Evolutionary conservation across 2,113 vertebrate species (phyloP).

Genomic region (Motacilla alba): DNA sequence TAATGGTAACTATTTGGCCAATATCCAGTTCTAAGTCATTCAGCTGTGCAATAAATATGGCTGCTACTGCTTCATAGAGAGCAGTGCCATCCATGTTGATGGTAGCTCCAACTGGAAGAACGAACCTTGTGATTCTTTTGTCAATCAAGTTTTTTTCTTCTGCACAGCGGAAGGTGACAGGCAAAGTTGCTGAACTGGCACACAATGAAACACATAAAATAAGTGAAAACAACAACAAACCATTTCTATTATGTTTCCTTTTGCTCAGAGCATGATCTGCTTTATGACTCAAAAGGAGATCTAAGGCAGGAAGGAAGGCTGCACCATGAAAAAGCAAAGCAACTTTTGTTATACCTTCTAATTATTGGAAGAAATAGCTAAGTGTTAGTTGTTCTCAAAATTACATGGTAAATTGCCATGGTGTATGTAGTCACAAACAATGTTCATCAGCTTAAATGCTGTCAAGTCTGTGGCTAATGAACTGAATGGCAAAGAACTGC

Average conservation of each 20-base stretch:
- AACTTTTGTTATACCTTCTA: background rate
- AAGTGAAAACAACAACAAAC: background rate
- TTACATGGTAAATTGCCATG: background rate
- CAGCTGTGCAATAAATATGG: conserved; percentile 94
- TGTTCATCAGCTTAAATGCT: background rate
- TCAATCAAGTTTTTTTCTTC: conserved; percentile 93
- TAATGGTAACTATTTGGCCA: conserved; percentile 93
- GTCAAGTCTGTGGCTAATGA: background rate
- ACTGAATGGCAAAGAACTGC: background rate
- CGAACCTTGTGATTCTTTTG: conserved; percentile 95
- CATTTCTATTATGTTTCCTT: background rate
- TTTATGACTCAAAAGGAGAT: background rate
- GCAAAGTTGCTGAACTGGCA: conserved; percentile 91
- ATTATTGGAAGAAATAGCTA: background rate
- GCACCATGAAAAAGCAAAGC: background rate
- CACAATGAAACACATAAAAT: conserved; percentile 1
- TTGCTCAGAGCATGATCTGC: background rate
- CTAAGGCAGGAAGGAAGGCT: background rate
- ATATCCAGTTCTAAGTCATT: conserved; percentile 85
- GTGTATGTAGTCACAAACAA: background rate
- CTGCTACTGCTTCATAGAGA: conserved; percentile 95
- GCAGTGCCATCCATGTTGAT: conserved; percentile 99
- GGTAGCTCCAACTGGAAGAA: conserved; percentile 94
- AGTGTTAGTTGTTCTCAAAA: background rate
- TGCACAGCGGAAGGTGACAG: conserved; percentile 94